Conservation (phyloP, 2,113 vertebrate genomes). For the Columba janthina region DNA sequence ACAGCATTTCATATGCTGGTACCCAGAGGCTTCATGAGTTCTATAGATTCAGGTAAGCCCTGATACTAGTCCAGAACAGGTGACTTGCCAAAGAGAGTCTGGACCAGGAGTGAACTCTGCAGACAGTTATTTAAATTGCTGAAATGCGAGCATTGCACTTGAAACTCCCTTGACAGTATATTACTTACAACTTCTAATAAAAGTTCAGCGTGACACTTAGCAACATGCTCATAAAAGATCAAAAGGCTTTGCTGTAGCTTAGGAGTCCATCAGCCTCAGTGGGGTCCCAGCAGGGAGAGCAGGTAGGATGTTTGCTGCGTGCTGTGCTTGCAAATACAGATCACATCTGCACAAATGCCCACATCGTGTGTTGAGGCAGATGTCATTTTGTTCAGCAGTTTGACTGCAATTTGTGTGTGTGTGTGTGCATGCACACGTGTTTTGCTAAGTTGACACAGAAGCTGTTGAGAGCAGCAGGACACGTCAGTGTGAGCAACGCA, state of each 20-base stretch:
- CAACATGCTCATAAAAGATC: background rate
- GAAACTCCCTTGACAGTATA: background rate
- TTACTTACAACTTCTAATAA: background rate
- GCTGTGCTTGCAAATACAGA: background rate
- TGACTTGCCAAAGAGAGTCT: background rate
- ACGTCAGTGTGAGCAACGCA: rapidly evolving
- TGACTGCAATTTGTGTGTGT: background rate
- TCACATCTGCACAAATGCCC: background rate
- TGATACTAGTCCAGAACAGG: rapidly evolving
- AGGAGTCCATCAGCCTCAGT: background rate
- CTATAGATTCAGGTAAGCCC: background rate
- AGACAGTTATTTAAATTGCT: background rate
- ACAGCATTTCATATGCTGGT: background rate
- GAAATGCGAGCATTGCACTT: background rate
- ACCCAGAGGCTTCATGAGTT: background rate
- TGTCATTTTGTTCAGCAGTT: background rate
- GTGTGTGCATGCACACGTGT: rapidly evolving
- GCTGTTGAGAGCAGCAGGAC: background rate
- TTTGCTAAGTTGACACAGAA: background rate
- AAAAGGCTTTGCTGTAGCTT: background rate
- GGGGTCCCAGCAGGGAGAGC: background rate
- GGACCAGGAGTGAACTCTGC: background rate
- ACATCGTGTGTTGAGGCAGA: background rate
- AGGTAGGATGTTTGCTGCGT: background rate
- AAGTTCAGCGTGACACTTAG: background rate